These are phyloP conservation scores for Carposina sasakii DNA, from an alignment of 1,140 invertebrate species.

Conservation along the genomic window DNA sequence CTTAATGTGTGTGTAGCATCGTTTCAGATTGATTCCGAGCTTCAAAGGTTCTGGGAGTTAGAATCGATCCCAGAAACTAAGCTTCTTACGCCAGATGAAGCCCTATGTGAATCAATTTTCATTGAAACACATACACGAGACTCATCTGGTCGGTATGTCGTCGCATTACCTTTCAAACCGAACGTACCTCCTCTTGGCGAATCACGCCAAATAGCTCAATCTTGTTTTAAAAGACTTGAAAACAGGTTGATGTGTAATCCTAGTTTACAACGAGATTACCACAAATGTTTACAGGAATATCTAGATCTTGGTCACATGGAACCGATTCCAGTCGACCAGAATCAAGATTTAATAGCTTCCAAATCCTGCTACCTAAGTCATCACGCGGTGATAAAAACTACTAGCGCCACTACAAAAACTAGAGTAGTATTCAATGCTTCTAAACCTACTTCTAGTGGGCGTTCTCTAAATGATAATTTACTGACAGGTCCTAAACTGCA, in stretches of 20 bases:
- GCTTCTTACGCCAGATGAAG: background rate
- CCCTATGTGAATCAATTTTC: conserved; percentile 6
- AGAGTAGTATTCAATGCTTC: background rate
- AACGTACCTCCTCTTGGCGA: conserved; percentile 8
- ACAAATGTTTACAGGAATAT: conserved; percentile 7
- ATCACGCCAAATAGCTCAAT: background rate
- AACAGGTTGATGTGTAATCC: background rate
- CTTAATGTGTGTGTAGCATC: no score
- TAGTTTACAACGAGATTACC: background rate
- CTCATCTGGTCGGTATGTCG: background rate
- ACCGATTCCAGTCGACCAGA: background rate
- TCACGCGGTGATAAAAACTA: conserved; percentile 3
- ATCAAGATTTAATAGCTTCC: background rate
- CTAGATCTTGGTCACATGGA: conserved; percentile 7
- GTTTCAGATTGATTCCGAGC: background rate
- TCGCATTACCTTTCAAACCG: background rate
- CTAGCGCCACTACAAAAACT: background rate
- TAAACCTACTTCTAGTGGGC: background rate
- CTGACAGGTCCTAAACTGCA: background rate
- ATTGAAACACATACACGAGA: background rate
- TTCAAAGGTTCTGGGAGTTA: conserved; percentile 9
- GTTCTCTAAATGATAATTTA: background rate
- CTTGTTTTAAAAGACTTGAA: background rate
- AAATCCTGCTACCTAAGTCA: conserved; percentile 1
- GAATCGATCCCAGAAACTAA: conserved; percentile 7